Evolutionary conservation across 2,797 vertebrate genomes (phyloP).

Genomic region (Bryconaethiops microstoma): DNA sequence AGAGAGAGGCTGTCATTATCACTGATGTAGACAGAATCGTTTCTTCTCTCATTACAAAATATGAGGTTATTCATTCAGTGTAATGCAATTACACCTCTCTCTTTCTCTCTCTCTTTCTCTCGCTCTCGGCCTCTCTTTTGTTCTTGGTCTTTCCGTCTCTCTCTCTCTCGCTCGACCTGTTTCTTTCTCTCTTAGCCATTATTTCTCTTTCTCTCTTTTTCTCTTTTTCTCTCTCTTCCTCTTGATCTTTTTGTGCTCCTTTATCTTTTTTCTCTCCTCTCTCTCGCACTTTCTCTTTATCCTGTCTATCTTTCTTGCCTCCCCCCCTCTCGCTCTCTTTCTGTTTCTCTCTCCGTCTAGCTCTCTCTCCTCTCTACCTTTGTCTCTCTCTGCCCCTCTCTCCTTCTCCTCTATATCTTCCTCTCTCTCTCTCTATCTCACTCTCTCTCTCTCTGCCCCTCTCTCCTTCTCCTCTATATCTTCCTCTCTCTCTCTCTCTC

Average conservation of each 20-base stretch:
- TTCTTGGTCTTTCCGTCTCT: neutral
- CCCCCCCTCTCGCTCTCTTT: too few species aligned
- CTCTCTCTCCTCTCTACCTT: neutral
- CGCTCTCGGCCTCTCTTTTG: neutral
- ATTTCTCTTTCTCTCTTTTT: neutral
- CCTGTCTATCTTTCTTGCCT: too few species aligned
- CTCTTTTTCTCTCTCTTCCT: neutral
- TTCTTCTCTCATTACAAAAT: conserved; percentile 5
- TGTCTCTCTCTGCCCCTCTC: neutral
- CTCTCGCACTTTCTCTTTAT: too few species aligned
- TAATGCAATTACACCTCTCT: neutral
- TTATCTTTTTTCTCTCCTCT: too few species aligned
- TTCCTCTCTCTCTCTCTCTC: too few species aligned
- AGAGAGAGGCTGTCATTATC: neutral
- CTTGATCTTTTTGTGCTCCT: too few species aligned
- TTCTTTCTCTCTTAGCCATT: neutral
- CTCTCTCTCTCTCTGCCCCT: neutral
- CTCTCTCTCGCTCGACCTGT: neutral
- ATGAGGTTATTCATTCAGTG: neutral
- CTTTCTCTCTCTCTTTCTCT: neutral
- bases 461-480: neutral
- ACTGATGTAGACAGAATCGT: neutral
- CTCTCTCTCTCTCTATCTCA: too few species aligned
- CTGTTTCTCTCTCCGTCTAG: too few species aligned
- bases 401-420: too few species aligned